Evolutionary conservation across 2,113 vertebrate genomes (phyloP).

Genomic region (Amazona vittata): DNA sequence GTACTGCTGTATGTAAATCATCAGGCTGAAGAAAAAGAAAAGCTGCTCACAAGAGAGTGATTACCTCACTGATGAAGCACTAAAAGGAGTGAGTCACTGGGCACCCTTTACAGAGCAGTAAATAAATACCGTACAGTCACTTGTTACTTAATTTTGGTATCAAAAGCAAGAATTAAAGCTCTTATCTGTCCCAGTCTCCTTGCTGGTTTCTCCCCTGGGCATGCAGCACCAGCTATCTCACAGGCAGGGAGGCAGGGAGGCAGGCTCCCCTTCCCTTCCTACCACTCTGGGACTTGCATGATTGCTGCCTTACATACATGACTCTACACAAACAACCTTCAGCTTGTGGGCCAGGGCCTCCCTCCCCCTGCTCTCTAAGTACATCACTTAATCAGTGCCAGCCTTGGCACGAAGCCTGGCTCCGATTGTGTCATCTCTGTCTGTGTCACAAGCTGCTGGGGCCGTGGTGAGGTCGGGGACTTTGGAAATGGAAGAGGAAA

Average conservation of each 20-base stretch:
- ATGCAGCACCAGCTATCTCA: neutral
- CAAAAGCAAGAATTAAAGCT: neutral
- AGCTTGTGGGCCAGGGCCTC: neutral
- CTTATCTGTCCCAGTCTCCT: neutral
- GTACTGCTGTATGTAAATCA: neutral
- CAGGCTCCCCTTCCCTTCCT: neutral
- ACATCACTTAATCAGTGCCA: constrained; percentile 30
- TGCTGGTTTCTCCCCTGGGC: neutral
- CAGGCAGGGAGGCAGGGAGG: neutral
- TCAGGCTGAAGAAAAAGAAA: neutral
- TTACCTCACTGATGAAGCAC: neutral
- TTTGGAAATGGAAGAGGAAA: constrained; percentile 3
- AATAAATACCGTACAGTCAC: neutral
- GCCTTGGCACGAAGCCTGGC: neutral
- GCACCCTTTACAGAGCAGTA: neutral
- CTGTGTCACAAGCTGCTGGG: neutral
- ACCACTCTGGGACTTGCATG: neutral
- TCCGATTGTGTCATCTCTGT: constrained; percentile 3
- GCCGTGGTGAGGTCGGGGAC: rapidly evolving
- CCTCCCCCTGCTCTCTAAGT: constrained; percentile 52
- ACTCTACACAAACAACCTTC: constrained; percentile 22
- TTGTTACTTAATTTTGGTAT: neutral
- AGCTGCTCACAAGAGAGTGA: neutral
- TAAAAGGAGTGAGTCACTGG: neutral
- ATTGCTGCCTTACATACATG: constrained; percentile 10